Evolutionary conservation across 2,797 vertebrate species (phyloP), one percentile per base, ranked within the genome.

Genomic region (Tolypeutes matacus): DNA sequence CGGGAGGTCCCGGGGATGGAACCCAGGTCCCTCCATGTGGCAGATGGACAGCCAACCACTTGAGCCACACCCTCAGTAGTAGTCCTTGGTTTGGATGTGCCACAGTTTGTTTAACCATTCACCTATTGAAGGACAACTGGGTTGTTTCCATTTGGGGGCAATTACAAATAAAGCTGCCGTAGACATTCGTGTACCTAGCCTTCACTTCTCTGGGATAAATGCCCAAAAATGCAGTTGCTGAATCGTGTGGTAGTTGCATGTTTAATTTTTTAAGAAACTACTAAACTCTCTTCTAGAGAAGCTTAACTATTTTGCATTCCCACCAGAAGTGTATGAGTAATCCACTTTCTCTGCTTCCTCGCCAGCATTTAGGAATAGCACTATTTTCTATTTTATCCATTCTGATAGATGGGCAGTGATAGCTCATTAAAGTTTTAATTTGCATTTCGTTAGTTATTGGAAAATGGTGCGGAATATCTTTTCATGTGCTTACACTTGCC

Each of bases 171-270:
- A 60, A 69, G 23, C 86, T 75, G 3, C 78, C 56, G 1, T 15
- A 75, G 34, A 75, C 17, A 25, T 62, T 81, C 23, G 12, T 2
- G 5, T 56, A 56, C 18, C 1, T 56, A 69, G 56, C n/a, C 53
- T 82, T 46, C 39, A 36, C 78, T 92, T 91, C 81, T 85, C 51
- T 89, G 49, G 34, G 67, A 27, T 80, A 60, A 49, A n/a, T 73
- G 49, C 51, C 58, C 23, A 13, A 20, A 27, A 92, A 67, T 73
- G 13, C 29, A 51, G 3, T 51, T 81, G 51, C 94, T 42, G 49
- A 88, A 60, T 87, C 69, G 69, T 76, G 18, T 27, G 29, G 17
- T 69, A 49, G 51, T 85, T 86, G 42, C 20, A 0, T 39, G 39
- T 80, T 84, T 70, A 4, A 42, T 39, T 78, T 49, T 65, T n/a